phyloP scores from a whole-genome alignment of 2,888 invertebrate genomes.

The Apeira syringaria region DNA sequence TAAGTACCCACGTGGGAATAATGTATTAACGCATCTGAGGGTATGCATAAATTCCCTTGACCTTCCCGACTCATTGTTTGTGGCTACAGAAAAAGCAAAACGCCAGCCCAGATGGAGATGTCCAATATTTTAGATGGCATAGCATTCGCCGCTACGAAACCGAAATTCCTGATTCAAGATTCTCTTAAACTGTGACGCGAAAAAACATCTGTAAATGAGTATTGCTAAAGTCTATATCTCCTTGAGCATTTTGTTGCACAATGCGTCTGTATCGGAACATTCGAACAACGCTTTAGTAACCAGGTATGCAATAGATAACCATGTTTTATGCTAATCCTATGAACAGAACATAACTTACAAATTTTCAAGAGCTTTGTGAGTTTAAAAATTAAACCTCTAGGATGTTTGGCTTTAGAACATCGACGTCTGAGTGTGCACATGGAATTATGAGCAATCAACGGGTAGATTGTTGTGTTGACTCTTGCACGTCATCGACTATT shows the following conservation, averaged over 20 bases:
- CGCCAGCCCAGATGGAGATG: conserved; percentile 80
- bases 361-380: conserved; percentile 66
- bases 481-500: conserved; percentile 81
- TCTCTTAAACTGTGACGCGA: conserved; percentile 40
- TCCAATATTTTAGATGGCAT: conserved; percentile 84
- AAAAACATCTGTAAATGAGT: conserved; percentile 55
- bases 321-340: conserved; percentile 76
- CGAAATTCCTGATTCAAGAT: conserved; percentile 75
- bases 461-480: conserved; percentile 78
- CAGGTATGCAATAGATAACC: conserved; percentile 79
- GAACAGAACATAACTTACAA: conserved; percentile 74
- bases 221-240: conserved; percentile 55
- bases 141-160: conserved; percentile 79
- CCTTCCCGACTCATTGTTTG: conserved; percentile 79
- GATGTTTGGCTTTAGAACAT: conserved; percentile 52
- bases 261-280: conserved; percentile 63
- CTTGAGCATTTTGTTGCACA: conserved; percentile 42
- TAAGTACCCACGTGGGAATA: conserved; percentile 52
- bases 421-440: conserved; percentile 48
- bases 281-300: conserved; percentile 74
- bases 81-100: conserved; percentile 77
- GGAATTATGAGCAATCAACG: conserved; percentile 78
- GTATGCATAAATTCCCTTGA: conserved; percentile 76
- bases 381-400: conserved; percentile 45
- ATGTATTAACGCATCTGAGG: conserved; percentile 65